These are phyloP conservation scores for Loxodonta africana DNA, from an alignment of 2,113 vertebrate genomes.

Conservation along the genomic window DNA sequence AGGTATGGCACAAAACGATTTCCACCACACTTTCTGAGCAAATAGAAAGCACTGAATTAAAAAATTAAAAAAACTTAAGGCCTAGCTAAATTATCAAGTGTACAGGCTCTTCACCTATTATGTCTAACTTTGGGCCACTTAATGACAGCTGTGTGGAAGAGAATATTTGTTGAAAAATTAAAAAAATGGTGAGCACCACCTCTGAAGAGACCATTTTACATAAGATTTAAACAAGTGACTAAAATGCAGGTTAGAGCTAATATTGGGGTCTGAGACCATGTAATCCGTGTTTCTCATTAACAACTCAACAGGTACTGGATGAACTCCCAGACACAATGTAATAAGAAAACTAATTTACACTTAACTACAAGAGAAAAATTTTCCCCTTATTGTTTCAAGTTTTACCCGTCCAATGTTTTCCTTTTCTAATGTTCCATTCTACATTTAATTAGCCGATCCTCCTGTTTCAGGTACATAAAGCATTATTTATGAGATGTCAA, in stretches of 20 bases:
- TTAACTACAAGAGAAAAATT: constrained; percentile 16
- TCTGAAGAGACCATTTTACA: background rate
- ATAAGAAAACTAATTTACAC: constrained; percentile 1
- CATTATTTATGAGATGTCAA: constrained; percentile 24
- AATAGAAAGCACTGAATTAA: constrained; percentile 51
- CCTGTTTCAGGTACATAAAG: background rate
- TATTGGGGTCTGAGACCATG: background rate
- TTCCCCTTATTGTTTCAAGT: background rate
- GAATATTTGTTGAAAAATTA: background rate
- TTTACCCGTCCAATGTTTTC: background rate
- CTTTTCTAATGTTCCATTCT: background rate
- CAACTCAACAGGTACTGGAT: background rate
- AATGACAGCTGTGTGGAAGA: background rate
- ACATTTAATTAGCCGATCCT: background rate
- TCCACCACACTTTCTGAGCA: background rate
- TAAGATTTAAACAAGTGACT: background rate
- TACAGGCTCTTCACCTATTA: background rate
- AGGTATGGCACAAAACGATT: background rate
- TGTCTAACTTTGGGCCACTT: background rate
- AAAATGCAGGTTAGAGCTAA: background rate
- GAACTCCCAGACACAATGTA: background rate
- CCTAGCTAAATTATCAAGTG: background rate
- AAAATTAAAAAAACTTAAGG: constrained; percentile 54
- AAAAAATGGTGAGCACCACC: background rate
- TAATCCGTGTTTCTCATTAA: background rate